Conservation (phyloP, 2,797 vertebrate genomes). For the Muscicapa striata region DNA sequence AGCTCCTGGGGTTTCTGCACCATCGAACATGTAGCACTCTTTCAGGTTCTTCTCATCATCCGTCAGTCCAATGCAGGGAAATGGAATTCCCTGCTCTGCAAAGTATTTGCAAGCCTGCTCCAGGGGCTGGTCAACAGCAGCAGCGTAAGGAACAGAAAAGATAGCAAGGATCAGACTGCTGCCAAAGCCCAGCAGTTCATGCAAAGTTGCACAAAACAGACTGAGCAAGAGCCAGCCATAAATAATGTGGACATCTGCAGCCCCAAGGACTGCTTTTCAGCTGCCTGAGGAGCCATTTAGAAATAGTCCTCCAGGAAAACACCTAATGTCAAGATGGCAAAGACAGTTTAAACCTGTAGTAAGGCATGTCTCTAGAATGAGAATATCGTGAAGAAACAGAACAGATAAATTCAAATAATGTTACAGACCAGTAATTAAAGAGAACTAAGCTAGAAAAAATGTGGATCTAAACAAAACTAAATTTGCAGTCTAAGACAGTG, state of each 20-base stretch:
- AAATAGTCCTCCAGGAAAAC: not conserved
- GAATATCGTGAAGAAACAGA: not conserved
- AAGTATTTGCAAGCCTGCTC: slow-evolving; percentile 81
- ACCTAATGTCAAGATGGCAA: not conserved
- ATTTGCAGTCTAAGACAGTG: not conserved
- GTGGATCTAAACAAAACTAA: not conserved
- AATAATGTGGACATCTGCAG: not conserved
- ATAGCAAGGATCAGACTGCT: not conserved
- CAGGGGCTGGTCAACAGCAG: slow-evolving; percentile 74
- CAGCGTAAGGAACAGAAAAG: not conserved
- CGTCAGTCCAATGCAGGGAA: slow-evolving; percentile 75
- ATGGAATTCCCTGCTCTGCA: slow-evolving; percentile 76
- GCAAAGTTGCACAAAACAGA: not conserved
- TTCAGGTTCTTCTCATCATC: slow-evolving; percentile 74
- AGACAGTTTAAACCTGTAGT: not conserved
- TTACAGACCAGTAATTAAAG: not conserved
- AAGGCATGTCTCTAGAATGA: not conserved
- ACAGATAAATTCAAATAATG: not conserved
- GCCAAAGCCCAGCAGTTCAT: not conserved
- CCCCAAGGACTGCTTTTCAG: not conserved
- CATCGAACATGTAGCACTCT: slow-evolving; percentile 83
- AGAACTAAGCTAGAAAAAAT: not conserved
- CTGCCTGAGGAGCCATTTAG: not conserved
- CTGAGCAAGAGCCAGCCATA: not conserved
- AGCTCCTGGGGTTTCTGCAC: slow-evolving; percentile 72